Percentiles rank a stretch among this genome's conserved stretches.
Conservation (phyloP, 1,140 invertebrate species). For the Anastrepha ludens region DNA sequence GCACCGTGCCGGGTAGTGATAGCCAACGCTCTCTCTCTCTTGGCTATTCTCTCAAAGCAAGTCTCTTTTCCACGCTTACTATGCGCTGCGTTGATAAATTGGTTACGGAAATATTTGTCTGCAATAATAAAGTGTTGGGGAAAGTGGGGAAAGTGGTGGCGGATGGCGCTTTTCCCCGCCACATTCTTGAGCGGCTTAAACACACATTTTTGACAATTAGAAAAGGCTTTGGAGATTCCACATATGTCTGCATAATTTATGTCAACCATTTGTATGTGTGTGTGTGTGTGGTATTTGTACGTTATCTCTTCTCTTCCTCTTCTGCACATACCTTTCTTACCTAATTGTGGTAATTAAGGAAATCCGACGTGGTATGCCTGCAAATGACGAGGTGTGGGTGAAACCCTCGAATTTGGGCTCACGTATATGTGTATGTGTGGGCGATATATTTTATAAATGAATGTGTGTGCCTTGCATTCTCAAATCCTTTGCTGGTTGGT, state of each 20-base stretch:
- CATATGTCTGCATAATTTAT: neutral
- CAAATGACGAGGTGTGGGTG: neutral
- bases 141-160: neutral
- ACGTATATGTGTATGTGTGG: neutral
- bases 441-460: neutral
- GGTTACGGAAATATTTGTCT: slow-evolving; percentile 40
- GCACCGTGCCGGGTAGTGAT: neutral
- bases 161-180: neutral
- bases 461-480: neutral
- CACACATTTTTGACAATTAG: neutral
- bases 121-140: neutral
- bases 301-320: neutral
- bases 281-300: neutral
- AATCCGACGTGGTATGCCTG: neutral
- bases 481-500: no score
- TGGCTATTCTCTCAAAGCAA: no score
- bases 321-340: neutral
- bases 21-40: no score
- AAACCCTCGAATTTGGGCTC: neutral
- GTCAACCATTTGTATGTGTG: neutral
- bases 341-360: slow-evolving; percentile 33
- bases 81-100: slow-evolving; percentile 11
- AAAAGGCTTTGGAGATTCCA: neutral
- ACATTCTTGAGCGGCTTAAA: neutral
- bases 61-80: neutral